Evolutionary conservation across 2,797 vertebrate species (phyloP), one percentile per base, ranked within the genome.

Genomic region (Lagocephalus sceleratus): DNA sequence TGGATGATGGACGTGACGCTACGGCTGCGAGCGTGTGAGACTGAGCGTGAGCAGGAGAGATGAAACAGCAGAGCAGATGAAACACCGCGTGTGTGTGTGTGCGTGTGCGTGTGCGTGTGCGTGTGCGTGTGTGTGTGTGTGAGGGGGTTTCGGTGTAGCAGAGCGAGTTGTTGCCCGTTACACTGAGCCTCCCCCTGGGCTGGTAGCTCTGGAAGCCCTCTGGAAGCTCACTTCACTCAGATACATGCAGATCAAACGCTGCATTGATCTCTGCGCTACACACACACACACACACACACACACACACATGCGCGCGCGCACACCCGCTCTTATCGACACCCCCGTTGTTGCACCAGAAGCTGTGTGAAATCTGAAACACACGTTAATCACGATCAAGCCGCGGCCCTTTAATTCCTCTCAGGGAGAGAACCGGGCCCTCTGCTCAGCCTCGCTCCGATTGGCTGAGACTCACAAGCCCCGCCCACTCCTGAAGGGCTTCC

Each of bases 171-270:
- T 75, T 81, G 67, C 75, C 74, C 63, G 66, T 73, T 66, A 65
- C 61, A 51, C 40, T 39, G 71, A 70, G 58, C 57, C 64, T 82
- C 82, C 81, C 84, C 59, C 46, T 62, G 80, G 79, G 82, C 71
- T 68, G 67, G 58, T 73, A 70, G 69, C 74, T 76, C 70, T 76
- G 81, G 77, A 73, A 77, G 65, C 69, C 76, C 73, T 77, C 50
- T 82, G 76, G 77, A 84, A 85, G 72, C 82, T 84, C 54, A 79
- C 78, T 78, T 81, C 77, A 86, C 84, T 83, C 77, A 81, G 68
- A 78, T 70, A 81, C 75, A 76, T 64, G 65, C 75, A 82, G 86
- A 88, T 90, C 84, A 87, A 87, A 85, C 77, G 61, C 46, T 60
- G 71, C 66, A 84, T 78, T 85, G 81, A 87, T 86, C 81, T 85